phyloP scores from a whole-genome alignment of 1,140 invertebrate species.

The Rhynchophorus ferrugineus region DNA sequence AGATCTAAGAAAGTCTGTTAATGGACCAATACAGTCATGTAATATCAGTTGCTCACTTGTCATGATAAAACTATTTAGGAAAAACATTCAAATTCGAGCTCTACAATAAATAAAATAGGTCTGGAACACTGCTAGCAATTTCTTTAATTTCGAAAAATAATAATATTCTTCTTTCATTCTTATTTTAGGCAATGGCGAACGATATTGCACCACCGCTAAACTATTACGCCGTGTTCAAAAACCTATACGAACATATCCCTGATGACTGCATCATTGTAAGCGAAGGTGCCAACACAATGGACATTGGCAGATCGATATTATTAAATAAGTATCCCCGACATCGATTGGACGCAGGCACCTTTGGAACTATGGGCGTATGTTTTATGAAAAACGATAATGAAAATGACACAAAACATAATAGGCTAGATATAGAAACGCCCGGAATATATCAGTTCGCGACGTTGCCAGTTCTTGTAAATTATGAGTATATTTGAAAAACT shows the following conservation, averaged over 20 bases:
- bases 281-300: constrained; percentile 98
- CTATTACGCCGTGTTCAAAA: constrained; percentile 86
- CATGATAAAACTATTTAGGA: no score
- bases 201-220: constrained; percentile 74
- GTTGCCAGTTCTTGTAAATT: no score
- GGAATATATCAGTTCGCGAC: no score
- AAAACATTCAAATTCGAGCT: no score
- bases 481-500: no score
- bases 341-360: constrained; percentile 83
- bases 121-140: no score
- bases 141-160: constrained; percentile 6
- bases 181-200: constrained; percentile 44
- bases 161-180: neutral
- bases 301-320: constrained; percentile 86
- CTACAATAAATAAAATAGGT: no score
- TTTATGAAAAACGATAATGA: neutral
- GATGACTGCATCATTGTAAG: constrained; percentile 88
- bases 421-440: neutral
- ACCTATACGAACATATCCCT: constrained; percentile 65
- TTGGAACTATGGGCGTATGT: constrained; percentile 88
- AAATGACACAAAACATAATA: constrained; percentile 1
- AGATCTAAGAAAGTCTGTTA: no score
- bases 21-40: no score
- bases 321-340: constrained; percentile 76
- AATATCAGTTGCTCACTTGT: no score